phyloP scores from a whole-genome alignment of 2,888 invertebrate species.

The Amaurobius ferox region DNA sequence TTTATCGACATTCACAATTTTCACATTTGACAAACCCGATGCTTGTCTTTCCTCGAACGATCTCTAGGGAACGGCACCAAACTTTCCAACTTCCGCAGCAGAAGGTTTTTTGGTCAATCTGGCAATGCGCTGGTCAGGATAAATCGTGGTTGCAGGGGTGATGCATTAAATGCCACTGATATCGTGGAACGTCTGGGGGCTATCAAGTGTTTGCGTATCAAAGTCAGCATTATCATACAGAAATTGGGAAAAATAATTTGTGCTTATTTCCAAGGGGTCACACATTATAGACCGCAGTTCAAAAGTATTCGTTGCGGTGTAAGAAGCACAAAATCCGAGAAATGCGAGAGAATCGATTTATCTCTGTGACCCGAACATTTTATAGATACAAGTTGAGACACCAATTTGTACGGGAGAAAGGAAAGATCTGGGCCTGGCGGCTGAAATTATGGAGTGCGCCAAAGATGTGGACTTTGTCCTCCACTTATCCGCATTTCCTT shows the following conservation, averaged over 20 bases:
- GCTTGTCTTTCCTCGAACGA: background rate
- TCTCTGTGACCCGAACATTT: background rate
- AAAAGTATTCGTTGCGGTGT: too few relatives aligned
- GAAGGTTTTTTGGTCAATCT: background rate
- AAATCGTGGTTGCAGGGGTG: background rate
- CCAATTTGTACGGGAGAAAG: slow-evolving; percentile 2
- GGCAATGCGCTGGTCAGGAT: background rate
- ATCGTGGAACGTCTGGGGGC: background rate
- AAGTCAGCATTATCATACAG: background rate
- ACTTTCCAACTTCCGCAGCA: background rate
- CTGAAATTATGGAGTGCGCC: slow-evolving; percentile 4
- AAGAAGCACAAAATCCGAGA: background rate
- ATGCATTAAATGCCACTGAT: background rate
- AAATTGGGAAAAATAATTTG: background rate
- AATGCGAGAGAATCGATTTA: background rate
- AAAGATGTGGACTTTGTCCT: background rate
- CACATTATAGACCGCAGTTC: too few relatives aligned
- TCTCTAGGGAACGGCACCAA: background rate
- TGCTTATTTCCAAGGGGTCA: background rate
- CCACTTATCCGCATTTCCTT: background rate
- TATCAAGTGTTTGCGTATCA: background rate
- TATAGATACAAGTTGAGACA: slow-evolving; percentile 5
- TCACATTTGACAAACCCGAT: background rate
- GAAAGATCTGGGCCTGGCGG: background rate
- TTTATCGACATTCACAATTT: background rate